These are phyloP conservation scores for Nycticorax nycticorax DNA, from an alignment of 2,113 vertebrate genomes.

Conservation along the genomic window DNA sequence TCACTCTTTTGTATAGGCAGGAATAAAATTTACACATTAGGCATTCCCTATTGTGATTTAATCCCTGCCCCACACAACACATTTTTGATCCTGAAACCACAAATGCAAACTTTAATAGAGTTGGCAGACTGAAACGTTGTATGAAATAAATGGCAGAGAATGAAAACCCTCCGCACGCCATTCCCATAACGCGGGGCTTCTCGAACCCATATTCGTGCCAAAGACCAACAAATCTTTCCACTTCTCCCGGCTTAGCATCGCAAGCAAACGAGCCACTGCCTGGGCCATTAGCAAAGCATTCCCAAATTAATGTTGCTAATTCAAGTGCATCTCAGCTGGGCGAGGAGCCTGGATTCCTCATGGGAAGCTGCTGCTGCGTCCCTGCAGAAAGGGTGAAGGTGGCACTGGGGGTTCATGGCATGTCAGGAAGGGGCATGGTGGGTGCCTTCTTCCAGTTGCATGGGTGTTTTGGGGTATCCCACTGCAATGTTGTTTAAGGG, in stretches of 20 bases:
- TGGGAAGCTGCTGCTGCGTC: fast-evolving
- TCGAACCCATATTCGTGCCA: fast-evolving
- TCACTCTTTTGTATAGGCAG: neutral
- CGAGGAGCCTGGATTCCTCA: neutral
- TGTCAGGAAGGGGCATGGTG: fast-evolving
- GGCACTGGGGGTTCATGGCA: fast-evolving
- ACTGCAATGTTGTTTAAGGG: neutral
- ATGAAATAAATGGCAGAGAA: neutral
- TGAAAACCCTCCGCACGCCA: neutral
- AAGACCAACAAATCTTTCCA: neutral
- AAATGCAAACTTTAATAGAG: neutral
- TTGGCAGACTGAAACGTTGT: neutral
- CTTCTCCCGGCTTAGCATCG: neutral
- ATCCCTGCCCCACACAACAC: neutral
- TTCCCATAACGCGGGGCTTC: neutral
- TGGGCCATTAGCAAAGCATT: neutral
- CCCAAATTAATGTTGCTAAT: neutral
- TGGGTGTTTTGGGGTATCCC: neutral
- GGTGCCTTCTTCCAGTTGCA: neutral
- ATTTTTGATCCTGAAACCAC: neutral
- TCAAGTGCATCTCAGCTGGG: neutral
- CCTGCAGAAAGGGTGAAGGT: neutral
- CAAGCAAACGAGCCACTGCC: neutral
- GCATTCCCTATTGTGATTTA: neutral
- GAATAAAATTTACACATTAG: slow-evolving; percentile 3